A percentile compares a stretch with the other conserved stretches of the same genome.
Evolutionary conservation across 1,140 invertebrate species (phyloP).

Genomic region (Drosophila santomea): DNA sequence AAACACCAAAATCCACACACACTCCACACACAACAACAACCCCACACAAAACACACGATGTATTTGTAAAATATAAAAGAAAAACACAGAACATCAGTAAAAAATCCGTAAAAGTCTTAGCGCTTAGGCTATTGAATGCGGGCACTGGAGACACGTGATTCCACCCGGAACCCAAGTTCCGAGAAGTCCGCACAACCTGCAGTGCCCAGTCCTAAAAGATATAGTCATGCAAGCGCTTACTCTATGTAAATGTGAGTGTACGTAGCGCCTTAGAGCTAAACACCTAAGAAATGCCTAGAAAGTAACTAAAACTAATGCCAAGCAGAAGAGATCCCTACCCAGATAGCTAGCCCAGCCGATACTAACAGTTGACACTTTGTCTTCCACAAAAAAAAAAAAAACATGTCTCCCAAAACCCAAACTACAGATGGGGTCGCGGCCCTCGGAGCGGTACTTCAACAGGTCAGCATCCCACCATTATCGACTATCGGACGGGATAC

Average conservation of each 20-base stretch:
- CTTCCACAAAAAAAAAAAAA: slow-evolving; percentile 30
- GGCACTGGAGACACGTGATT: slow-evolving; percentile 41
- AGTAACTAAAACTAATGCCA: slow-evolving; percentile 40
- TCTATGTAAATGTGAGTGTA: slow-evolving; percentile 61
- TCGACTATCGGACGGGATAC: slow-evolving; percentile 93
- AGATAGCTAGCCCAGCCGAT: slow-evolving; percentile 19
- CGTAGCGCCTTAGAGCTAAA: slow-evolving; percentile 67
- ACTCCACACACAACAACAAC: slow-evolving; percentile 10
- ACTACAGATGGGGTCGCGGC: slow-evolving; percentile 84
- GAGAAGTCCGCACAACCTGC: slow-evolving; percentile 4
- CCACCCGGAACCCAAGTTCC: not conserved
- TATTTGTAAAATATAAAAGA: slow-evolving; percentile 58
- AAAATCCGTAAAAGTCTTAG: slow-evolving; percentile 77
- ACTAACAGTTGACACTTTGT: slow-evolving; percentile 61
- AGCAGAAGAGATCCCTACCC: slow-evolving; percentile 16
- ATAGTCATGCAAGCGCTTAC: slow-evolving; percentile 42
- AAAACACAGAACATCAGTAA: slow-evolving; percentile 66
- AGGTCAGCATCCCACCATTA: slow-evolving; percentile 85
- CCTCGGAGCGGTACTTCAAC: slow-evolving; percentile 84
- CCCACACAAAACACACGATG: slow-evolving; percentile 18
- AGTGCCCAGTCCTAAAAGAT: slow-evolving; percentile 29
- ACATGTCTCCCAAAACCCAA: slow-evolving; percentile 12
- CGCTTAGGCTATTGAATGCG: slow-evolving; percentile 53
- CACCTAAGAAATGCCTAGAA: slow-evolving; percentile 56
- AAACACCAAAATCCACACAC: slow-evolving; percentile 29